Conservation (phyloP, 2,113 vertebrate species). For the Boleophthalmus pectinirostris region DNA sequence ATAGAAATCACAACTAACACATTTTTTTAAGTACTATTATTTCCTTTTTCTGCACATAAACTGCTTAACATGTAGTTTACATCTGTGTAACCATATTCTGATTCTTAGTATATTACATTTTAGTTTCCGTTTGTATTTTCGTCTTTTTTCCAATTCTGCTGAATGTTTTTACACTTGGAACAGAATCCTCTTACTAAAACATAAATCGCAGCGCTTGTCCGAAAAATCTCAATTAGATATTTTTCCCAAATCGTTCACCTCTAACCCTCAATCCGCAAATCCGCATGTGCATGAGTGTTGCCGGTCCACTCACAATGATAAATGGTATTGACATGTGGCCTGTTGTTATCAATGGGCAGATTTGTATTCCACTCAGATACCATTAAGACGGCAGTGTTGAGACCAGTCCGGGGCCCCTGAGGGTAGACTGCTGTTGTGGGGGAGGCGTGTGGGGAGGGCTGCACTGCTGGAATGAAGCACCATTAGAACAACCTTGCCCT, state of each 20-base stretch:
- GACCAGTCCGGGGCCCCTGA: conserved; percentile 31
- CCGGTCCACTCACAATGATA: not conserved
- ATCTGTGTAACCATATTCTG: too few relatives aligned
- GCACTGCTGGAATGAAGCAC: conserved; percentile 41
- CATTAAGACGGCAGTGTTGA: conserved; percentile 12
- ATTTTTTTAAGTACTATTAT: too few relatives aligned
- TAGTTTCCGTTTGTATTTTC: too few relatives aligned
- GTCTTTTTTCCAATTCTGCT: too few relatives aligned
- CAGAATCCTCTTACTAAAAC: too few relatives aligned
- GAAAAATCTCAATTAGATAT: too few relatives aligned
- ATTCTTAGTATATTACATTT: too few relatives aligned
- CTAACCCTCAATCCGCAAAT: not conserved
- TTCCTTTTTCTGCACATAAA: not conserved
- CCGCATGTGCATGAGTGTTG: not conserved
- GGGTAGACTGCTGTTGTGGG: conserved; percentile 1
- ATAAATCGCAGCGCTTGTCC: too few relatives aligned
- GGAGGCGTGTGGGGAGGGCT: not conserved
- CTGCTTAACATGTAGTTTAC: not conserved
- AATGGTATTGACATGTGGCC: not conserved
- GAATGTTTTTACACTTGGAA: too few relatives aligned
- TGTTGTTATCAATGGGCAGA: conserved; percentile 24
- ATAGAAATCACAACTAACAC: too few relatives aligned
- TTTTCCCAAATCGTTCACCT: too few relatives aligned
- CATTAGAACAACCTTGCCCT: conserved; percentile 68
- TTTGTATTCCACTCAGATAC: conserved; percentile 20